Evolutionary conservation across 2,797 vertebrate genomes (phyloP).

Genomic region (Sylvilagus floridanus): DNA sequence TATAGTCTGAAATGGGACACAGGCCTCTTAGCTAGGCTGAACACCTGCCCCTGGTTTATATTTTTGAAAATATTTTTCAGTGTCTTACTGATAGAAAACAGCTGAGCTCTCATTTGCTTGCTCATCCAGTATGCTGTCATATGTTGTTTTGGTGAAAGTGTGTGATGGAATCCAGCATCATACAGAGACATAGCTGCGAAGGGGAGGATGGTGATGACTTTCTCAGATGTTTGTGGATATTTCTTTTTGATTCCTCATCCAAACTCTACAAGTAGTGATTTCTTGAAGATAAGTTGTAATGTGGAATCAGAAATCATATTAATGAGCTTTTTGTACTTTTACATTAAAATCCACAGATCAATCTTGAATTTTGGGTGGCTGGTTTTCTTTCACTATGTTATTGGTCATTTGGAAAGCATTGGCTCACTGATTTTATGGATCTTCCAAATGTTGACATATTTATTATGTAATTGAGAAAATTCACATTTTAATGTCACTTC

Average conservation of each 20-base stretch:
- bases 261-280: not conserved
- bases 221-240: constrained; percentile 32
- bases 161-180: constrained; percentile 18
- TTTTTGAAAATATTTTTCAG: constrained; percentile 48
- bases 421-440: constrained; percentile 34
- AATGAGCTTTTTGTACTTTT: constrained; percentile 2
- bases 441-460: constrained; percentile 65
- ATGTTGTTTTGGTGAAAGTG: constrained; percentile 47
- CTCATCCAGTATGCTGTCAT: constrained; percentile 35
- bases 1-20: too few relatives aligned
- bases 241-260: constrained; percentile 7
- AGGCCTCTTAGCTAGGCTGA: too few relatives aligned
- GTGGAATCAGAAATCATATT: not conserved
- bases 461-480: constrained; percentile 45
- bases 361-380: constrained; percentile 38
- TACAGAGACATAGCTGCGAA: constrained; percentile 13
- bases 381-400: constrained; percentile 31
- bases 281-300: constrained; percentile 36
- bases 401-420: constrained; percentile 45
- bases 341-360: not conserved
- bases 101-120: constrained; percentile 19
- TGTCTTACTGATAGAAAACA: constrained; percentile 59
- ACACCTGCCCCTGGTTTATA: not conserved
- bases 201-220: constrained; percentile 21
- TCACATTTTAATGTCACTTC: constrained; percentile 55